Conservation (phyloP, 2,888 invertebrate species). For the Syritta pipiens region DNA sequence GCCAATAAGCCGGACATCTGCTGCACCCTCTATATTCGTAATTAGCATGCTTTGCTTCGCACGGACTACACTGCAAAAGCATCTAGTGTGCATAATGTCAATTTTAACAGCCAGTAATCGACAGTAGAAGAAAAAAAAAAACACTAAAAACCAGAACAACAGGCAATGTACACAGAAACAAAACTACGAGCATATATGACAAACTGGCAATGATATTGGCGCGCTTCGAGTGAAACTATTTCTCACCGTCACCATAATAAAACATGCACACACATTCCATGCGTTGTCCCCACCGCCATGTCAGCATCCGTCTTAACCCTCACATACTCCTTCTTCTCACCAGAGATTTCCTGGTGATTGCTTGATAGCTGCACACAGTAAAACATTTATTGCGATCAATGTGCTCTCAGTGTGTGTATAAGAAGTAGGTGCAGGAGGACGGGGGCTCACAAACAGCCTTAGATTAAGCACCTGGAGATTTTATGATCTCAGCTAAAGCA, state of each 20-base stretch:
- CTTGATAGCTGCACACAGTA: conserved; percentile 42
- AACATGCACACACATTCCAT: conserved; percentile 63
- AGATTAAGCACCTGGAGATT: conserved; percentile 69
- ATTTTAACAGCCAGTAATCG: conserved; percentile 41
- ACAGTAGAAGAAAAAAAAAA: conserved; percentile 15
- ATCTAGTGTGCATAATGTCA: conserved; percentile 56
- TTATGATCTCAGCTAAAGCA: conserved; percentile 63
- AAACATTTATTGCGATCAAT: conserved; percentile 53
- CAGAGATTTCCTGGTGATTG: conserved; percentile 66
- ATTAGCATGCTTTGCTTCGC: conserved; percentile 62
- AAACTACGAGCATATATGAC: conserved; percentile 67
- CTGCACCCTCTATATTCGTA: conserved; percentile 62
- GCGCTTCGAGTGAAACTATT: conserved; percentile 65
- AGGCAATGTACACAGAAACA: conserved; percentile 34
- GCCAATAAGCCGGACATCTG: conserved; percentile 42
- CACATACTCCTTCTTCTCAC: conserved; percentile 51
- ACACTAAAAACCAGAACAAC: conserved; percentile 57
- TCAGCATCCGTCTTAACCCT: conserved; percentile 53
- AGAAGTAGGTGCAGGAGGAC: not conserved
- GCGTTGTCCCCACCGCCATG: conserved; percentile 33
- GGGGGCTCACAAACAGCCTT: conserved; percentile 38
- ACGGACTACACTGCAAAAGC: conserved; percentile 41
- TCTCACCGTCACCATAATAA: conserved; percentile 65
- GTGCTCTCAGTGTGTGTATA: conserved; percentile 31
- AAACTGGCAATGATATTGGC: conserved; percentile 65